Percentiles rank a stretch among this genome's conserved stretches.
These are phyloP conservation scores for Thunnus albacares DNA, from an alignment of 2,797 vertebrate genomes.

Conservation along the genomic window DNA sequence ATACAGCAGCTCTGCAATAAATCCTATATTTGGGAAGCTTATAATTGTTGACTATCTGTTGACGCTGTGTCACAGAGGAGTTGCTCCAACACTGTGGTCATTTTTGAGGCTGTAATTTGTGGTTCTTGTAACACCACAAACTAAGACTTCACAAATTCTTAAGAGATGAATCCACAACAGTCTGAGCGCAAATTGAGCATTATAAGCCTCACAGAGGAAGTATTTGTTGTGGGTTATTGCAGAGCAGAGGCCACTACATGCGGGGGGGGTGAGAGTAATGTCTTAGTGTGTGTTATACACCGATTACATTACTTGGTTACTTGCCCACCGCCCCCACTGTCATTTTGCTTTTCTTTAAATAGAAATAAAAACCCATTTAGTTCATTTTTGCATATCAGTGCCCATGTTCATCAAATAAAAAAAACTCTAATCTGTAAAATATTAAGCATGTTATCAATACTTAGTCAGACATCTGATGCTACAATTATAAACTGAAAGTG, in stretches of 20 bases:
- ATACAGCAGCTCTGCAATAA: constrained; percentile 11
- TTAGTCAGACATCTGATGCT: no score
- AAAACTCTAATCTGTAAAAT: no score
- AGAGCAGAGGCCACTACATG: not conserved
- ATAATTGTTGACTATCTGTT: constrained; percentile 8
- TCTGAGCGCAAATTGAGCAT: not conserved
- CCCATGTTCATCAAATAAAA: no score
- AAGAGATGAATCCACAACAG: not conserved
- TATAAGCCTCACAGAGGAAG: not conserved
- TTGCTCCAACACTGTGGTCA: not conserved
- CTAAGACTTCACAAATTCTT: constrained; percentile 13
- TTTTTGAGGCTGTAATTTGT: constrained; percentile 14
- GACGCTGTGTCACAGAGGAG: constrained; percentile 17
- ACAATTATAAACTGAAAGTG: no score
- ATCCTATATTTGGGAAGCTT: constrained; percentile 26
- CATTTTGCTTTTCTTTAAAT: no score
- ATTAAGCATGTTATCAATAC: no score
- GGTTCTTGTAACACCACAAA: not conserved
- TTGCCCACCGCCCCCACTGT: no score
- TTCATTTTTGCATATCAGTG: no score
- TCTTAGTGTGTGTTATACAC: no score
- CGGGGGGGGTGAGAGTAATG: no score
- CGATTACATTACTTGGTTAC: no score
- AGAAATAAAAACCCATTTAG: no score
- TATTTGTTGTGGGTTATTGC: constrained; percentile 1